These are phyloP conservation scores for Clusia tigrina DNA, from an alignment of 2,888 invertebrate species.

Conservation along the genomic window DNA sequence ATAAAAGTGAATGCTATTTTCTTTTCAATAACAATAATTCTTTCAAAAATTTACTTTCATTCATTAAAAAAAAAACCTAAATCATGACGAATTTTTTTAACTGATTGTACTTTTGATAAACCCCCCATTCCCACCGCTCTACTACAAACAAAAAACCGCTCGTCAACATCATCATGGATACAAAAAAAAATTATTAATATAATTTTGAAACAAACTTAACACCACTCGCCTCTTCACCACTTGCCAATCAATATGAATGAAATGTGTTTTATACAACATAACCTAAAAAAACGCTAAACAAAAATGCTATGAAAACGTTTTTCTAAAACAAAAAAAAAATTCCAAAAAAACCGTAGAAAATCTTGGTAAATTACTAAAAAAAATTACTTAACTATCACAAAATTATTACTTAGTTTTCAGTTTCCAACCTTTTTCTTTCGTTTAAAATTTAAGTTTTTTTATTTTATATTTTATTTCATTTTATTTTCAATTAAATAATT, in stretches of 20 bases:
- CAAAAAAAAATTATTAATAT: slow-evolving; percentile 31
- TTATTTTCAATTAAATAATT: slow-evolving; percentile 32
- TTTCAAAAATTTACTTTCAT: slow-evolving; percentile 14
- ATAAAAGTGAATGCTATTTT: slow-evolving; percentile 28
- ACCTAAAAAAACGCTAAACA: slow-evolving; percentile 34
- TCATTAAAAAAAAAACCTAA: slow-evolving; percentile 30
- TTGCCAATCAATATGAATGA: slow-evolving; percentile 40
- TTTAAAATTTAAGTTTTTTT: slow-evolving; percentile 10
- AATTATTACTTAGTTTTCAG: slow-evolving; percentile 22
- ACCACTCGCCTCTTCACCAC: slow-evolving; percentile 24
- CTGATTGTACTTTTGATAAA: slow-evolving; percentile 52
- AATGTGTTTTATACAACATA: slow-evolving; percentile 35
- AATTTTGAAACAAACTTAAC: slow-evolving; percentile 21
- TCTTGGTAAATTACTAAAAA: slow-evolving; percentile 54
- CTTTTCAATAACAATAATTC: slow-evolving; percentile 3
- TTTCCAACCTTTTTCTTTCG: slow-evolving; percentile 8
- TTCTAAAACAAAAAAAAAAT: slow-evolving; percentile 42
- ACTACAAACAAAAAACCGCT: slow-evolving; percentile 44
- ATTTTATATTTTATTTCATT: slow-evolving; percentile 31
- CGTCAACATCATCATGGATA: slow-evolving; percentile 59
- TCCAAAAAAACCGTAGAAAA: too few species aligned
- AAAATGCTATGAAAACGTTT: slow-evolving; percentile 33
- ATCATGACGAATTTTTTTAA: slow-evolving; percentile 57
- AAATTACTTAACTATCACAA: slow-evolving; percentile 23
- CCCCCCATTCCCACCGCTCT: slow-evolving; percentile 32